Evolutionary conservation across 2,888 invertebrate genomes (phyloP).

Genomic region (Tipula unca): DNA sequence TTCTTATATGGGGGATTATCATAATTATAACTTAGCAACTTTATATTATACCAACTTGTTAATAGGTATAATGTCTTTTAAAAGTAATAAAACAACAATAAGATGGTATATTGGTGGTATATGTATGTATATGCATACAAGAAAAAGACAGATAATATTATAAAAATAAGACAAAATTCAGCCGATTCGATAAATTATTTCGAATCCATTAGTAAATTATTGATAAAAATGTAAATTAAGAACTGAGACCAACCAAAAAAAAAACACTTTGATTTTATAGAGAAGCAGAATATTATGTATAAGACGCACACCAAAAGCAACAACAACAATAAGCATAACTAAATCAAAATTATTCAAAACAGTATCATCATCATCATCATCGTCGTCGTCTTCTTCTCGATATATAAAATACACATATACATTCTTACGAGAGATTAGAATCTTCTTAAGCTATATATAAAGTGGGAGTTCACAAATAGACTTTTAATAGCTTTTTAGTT

Average conservation of each 20-base stretch:
- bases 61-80: background rate
- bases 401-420: background rate
- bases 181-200: background rate
- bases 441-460: constrained; percentile 2
- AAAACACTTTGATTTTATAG: background rate
- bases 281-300: background rate
- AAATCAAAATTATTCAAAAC: background rate
- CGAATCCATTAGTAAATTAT: background rate
- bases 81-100: background rate
- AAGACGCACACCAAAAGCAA: background rate
- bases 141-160: background rate
- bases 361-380: background rate
- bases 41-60: background rate
- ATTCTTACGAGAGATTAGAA: background rate
- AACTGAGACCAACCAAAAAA: background rate
- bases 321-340: background rate
- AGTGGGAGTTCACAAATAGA: constrained; percentile 14
- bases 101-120: background rate
- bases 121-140: background rate
- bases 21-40: background rate
- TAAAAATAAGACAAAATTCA: background rate
- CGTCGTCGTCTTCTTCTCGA: background rate
- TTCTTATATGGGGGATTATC: background rate
- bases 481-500: background rate
- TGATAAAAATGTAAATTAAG: background rate